Base-by-base conservation (phyloP, 1,140 invertebrate species). In the Theocolax elegans region DNA sequence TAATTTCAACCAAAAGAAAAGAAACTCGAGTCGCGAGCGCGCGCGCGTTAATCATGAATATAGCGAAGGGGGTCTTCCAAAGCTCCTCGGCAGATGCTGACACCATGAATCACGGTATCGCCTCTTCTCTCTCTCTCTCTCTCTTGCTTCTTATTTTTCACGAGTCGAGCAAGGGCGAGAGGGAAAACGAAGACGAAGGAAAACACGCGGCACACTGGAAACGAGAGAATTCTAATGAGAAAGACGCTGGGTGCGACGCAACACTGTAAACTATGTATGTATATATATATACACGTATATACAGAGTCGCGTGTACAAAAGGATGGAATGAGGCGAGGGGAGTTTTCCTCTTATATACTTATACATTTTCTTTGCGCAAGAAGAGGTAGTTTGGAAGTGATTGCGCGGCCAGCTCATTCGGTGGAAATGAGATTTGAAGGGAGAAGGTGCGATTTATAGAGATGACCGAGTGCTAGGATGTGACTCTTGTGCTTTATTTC, bases 91-190 rank as follows among this genome's bases (percentile, higher is more conserved):
- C 66, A 59, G 56, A 58, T 67, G 66, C 66, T 27, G 54, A 59
- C 40, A 21, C 66, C 40, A 60, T 59, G 66, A 67, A 67, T 67
- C 54, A 67, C 44, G 17, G 25, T 60, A 60, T 19, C 15, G 25
- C 27, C 19, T 15, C n/a, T 2, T 31, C 38, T 21, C 13, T 38
- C 19, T 44, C 13, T 44, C 10, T 17, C 15, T 17, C n/a, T 3
- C n/a, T 44, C 42, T 17, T 27, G 9, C n/a, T 25, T 27, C 23
- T 51, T 27, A 35, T 25, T 25, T 23, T 1, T 9, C 3, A 35
- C 25, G 27, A 48, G 6, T 35, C 10, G 31, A 4, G 31, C 31
- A 35, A 40, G 13, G 4, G 25, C n/a, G 44, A 13, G 19, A 49
- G 7, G 23, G 8, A 46, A 46, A 51, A 25, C 49, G 21, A 25